Evolutionary conservation across 2,113 vertebrate genomes (phyloP), one percentile per base, ranked within the genome.

Genomic region (Ochotona curzoniae): DNA sequence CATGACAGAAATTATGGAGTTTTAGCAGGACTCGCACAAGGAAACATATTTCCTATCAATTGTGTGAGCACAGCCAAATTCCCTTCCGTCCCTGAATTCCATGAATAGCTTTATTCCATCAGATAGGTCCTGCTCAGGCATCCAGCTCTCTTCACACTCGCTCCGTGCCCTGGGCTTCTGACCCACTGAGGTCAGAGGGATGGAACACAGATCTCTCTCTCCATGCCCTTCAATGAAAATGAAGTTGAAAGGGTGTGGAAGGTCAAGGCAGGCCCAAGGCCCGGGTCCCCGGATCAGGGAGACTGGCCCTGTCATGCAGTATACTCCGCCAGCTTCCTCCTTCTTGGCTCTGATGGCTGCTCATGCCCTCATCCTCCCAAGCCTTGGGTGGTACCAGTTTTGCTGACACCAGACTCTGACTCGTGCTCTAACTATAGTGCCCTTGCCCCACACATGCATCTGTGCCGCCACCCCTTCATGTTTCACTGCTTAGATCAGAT

Each of bases 401-500:
- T 3, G 2, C 3, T 66, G 4, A 49, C 35, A 54, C 2, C 20
- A 67, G 15, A 76, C 17, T 25, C 30, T 32, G n/a, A 60, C 49
- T 75, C 7, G 21, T 61, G 21, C 23, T 64, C 44, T 57, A 30
- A 75, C 3, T 61, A 11, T 54, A 54, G 15, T 21, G 87, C 57
- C 4, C 28, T 28, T 60, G 32, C 1, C 0, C n/a, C 25, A 71
- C 3, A 1, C 2, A 23, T 4, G 14, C 17, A 54, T 35, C 26
- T 67, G 2, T 32, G 32, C 18, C 14, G 4, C 6, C 11, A 2
- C 12, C 10, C 3, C 64, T 32, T 69, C 26, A 1, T 67, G 35
- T 87, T 79, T 49, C 20, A 54, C 17, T 63, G 25, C 10, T 87
- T 64, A 87, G 66, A n/a, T 30, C 47, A 57, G 51, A 11, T 35